Conservation (phyloP, 2,113 vertebrate species). For the Pterophyllum scalare region DNA sequence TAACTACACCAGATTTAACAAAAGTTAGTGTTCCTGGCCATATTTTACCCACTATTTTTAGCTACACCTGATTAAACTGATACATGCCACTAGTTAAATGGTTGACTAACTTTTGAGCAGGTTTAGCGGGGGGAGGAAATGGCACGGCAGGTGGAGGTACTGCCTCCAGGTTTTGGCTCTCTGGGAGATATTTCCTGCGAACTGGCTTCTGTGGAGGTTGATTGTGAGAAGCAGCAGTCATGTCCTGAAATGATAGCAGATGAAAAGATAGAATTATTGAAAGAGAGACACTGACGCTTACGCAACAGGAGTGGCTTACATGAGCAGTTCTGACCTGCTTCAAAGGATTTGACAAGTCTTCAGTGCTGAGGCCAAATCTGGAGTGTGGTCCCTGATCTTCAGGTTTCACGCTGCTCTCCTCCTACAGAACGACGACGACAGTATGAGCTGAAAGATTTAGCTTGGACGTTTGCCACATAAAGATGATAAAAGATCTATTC, state of each 20-base stretch:
- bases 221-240: constrained; percentile 60
- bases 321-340: constrained; percentile 84
- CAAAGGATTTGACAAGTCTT: constrained; percentile 79
- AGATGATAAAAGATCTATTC: not conserved
- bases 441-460: not conserved
- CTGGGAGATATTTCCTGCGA: constrained; percentile 88
- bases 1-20: not conserved
- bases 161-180: constrained; percentile 83
- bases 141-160: constrained; percentile 39
- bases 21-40: not conserved
- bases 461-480: not conserved
- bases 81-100: not conserved
- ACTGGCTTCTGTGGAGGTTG: constrained; percentile 91
- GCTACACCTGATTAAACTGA: too few relatives aligned
- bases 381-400: constrained; percentile 78
- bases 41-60: not conserved
- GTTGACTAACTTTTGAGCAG: constrained; percentile 86
- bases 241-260: constrained; percentile 79
- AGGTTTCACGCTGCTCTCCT: constrained; percentile 80
- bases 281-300: not conserved
- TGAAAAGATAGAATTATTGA: not conserved
- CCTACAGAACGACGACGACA: constrained; percentile 78
- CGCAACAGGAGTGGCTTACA: not conserved
- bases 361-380: constrained; percentile 74
- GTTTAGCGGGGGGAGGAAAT: constrained; percentile 81